Conservation (phyloP, 2,797 vertebrate genomes). For the Sebastes glaucus region DNA sequence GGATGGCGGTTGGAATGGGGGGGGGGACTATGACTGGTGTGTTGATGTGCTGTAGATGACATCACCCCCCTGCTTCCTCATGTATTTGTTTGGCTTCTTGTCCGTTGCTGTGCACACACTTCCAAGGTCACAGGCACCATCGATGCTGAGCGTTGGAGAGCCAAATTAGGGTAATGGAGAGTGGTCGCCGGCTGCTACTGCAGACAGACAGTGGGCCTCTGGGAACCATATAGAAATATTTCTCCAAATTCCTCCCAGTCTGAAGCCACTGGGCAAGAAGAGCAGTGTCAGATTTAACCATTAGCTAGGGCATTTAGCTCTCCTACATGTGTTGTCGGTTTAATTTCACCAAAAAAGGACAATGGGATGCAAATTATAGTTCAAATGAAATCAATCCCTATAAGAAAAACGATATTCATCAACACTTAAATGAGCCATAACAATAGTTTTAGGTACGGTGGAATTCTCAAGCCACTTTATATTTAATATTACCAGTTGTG, state of each 20-base stretch:
- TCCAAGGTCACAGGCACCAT: constrained; percentile 61
- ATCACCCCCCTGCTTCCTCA: constrained; percentile 48
- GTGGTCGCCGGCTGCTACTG: constrained; percentile 13
- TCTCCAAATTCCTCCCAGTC: constrained; percentile 20
- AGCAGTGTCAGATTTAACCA: constrained; percentile 5
- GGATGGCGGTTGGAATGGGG: not conserved
- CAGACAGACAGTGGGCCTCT: not conserved
- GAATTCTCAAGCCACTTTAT: not conserved
- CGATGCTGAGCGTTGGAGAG: constrained; percentile 7
- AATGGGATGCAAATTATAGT: not conserved
- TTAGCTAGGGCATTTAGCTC: not conserved
- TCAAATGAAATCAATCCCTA: not conserved
- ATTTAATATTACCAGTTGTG: not conserved
- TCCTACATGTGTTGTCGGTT: not conserved
- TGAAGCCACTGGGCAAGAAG: constrained; percentile 9
- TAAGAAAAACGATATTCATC: not conserved
- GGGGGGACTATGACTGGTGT: not conserved
- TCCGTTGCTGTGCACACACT: constrained; percentile 37
- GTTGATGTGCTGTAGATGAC: constrained; percentile 48
- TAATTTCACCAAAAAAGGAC: not conserved
- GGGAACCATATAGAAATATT: constrained; percentile 18
- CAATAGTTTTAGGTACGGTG: not conserved
- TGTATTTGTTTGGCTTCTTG: constrained; percentile 61
- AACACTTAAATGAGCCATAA: not conserved
- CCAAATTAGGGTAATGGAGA: constrained; percentile 41